Base-by-base conservation (phyloP, 2,888 invertebrate species). In the Hyppa rectilinea region DNA sequence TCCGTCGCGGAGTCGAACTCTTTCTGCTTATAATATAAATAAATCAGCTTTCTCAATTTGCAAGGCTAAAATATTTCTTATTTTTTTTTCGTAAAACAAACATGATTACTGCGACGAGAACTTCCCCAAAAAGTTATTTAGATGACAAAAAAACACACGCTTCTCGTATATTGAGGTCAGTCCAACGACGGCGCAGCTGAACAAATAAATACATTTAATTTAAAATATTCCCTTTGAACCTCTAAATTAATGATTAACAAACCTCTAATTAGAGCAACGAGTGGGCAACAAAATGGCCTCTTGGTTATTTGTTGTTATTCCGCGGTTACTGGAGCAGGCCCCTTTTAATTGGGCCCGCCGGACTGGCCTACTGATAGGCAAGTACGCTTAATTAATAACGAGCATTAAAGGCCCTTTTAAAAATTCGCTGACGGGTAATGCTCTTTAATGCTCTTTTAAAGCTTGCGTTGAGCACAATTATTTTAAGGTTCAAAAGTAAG, bases 221-320 rank as follows among this genome's bases (percentile, higher is more conserved):
- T 58, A 26, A 43, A 73, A 73, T 63, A 79, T 78, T 78, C 78
- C 7, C 53, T 74, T 63, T 75, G 63, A 79, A 75, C 75, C 56
- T 66, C 17, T 52, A 76, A 52, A 80, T 77, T 78, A 78, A 66
- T 78, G 78, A 81, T 78, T 66, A 78, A 78, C 65, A 64, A 82
- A 82, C 73, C 62, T 61, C 62, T 84, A 84, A 84, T 82, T 84
- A 84, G 71, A 56, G 56, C 40, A 50, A 58, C 78, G 65, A 81
- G 62, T 78, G 34, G 71, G 29, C 52, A 75, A 75, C 83, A 66
- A 76, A 82, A 82, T 67, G 69, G 66, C 31, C 53, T 62, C 55
- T 77, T 45, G 49, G 62, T 68, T 76, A 75, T 75, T 68, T 79
- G 64, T 80, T 76, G 85, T 63, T 80, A 58, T 69, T 59, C 70